Base-by-base conservation (phyloP, 2,888 invertebrate genomes). In the Dicranocentrus wangi region DNA sequence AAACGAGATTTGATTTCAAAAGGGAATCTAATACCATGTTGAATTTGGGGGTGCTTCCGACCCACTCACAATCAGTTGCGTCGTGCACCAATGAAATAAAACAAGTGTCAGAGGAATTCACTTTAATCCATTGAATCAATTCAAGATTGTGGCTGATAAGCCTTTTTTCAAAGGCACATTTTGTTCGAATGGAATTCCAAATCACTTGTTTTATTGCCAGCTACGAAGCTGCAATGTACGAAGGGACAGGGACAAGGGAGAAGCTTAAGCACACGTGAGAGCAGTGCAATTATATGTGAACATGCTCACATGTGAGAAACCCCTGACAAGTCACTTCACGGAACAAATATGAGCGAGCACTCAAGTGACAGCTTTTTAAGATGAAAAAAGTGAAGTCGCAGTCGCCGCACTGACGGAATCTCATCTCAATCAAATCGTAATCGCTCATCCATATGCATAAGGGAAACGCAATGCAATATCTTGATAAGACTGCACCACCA, bases 141-240 rank as follows among this genome's bases (percentile, higher is more conserved):
- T 21, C 0, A 60, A 76, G 76, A 76, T 76, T 19, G 27, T 13
- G 8, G 51, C 25, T 39, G 75, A 66, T 75, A 75, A 75, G 58
- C 10, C 21, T 73, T 65, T 51, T n/a, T n/a, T n/a, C 5, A 32
- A 10, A 32, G 10, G 10, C 10, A 51, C 1, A 21, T 27, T 66
- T 42, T 32, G 32, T 53, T 53, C 53, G 47, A 7, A 32, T 63
- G 32, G 77, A 77, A 77, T 77, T 63, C n/a, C 10, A 77, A 77
- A 77, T 77, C 70, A 69, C 77, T 60, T 69, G 60, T 70, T 77
- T 70, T 61, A 77, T 53, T 61, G 70, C 39, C 47, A n/a, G n/a
- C n/a, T n/a, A 25, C 61, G 69, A 69, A 15, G 39, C 69, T 63
- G 19, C 23, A 32, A 17, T 32, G 61, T 47, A 42, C 10, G 63